Base-by-base conservation (phyloP, 30 jellyfish, hydroid and myxozoan genomes). In the Mastigias papua region DNA sequence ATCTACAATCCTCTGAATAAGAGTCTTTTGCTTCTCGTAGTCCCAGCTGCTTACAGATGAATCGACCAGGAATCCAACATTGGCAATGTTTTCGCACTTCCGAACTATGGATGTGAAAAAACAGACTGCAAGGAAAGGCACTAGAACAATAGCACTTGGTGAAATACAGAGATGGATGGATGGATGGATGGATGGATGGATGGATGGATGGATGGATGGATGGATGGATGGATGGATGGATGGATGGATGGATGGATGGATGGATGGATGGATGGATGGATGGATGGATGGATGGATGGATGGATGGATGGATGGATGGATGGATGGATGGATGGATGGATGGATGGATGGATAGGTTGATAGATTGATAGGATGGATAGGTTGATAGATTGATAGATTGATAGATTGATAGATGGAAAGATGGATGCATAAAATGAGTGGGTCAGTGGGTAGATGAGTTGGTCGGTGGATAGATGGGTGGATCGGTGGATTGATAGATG, bases 61-160 rank as follows among this genome's bases (percentile, higher is more conserved):
- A 66, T 89, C 97, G 51, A 94, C 88, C 19, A 94, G 60, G 86
- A 94, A 89, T 29, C 97, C 98, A 34, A 94, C 61, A 72, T 94
- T 97, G 20, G 82, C 98, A n/a, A 79, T 75, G 54, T 86, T 82
- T 9, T 63, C 82, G 51, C 98, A 93, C 48, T 60, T 60, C 11
- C 83, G 22, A 50, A 85, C 94, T 85, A 25, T 25, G 17, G 25
- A 42, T 54, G 17, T 54, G 17, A 54, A 19, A 25, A 54, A 6
- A 21, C 17, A 16, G 13, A 6, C 16, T 46, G 60, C 8, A 46
- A 6, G 60, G 16, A 46, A 46, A 6, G 16, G 60, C 60, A 6
- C 16, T 6, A 46, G 16, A 46, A 16, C 60, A 46, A 16, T 16
- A n/a, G n/a, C n/a, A n/a, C n/a, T n/a, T n/a, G n/a, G n/a, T n/a